phyloP scores from a whole-genome alignment of 2,888 invertebrate genomes.

The Leptopilina myrica region DNA sequence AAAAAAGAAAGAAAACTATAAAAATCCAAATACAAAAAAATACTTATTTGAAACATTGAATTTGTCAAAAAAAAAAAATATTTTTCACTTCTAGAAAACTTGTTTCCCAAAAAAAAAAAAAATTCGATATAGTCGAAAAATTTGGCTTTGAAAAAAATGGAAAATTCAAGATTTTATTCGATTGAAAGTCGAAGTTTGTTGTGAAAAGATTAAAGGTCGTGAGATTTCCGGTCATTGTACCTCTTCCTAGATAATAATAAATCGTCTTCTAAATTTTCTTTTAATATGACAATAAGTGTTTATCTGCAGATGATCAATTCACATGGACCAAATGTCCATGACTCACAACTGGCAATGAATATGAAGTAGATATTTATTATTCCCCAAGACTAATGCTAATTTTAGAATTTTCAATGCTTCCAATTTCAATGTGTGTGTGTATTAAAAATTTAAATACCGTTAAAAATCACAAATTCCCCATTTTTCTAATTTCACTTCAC shows the following conservation, averaged over 20 bases:
- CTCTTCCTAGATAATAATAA: constrained; percentile 41
- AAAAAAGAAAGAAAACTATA: too few species aligned
- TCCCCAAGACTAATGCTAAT: constrained; percentile 24
- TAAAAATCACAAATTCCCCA: background rate
- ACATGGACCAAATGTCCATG: constrained; percentile 35
- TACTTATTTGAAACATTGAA: background rate
- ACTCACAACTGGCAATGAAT: constrained; percentile 15
- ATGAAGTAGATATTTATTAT: constrained; percentile 36
- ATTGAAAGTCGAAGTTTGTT: constrained; percentile 48
- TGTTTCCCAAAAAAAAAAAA: background rate
- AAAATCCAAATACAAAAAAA: too few species aligned
- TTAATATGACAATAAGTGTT: constrained; percentile 11
- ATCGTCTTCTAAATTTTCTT: constrained; percentile 1
- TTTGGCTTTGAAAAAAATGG: background rate
- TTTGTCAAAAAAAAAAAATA: background rate
- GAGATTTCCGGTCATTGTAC: constrained; percentile 73
- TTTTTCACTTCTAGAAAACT: too few species aligned
- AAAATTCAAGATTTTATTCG: constrained; percentile 29
- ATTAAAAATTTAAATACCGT: background rate
- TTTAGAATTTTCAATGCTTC: constrained; percentile 6
- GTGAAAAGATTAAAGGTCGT: constrained; percentile 66
- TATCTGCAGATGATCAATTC: constrained; percentile 17
- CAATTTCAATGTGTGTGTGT: constrained; percentile 7
- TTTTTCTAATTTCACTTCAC: background rate
- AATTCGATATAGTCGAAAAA: background rate